Evolutionary conservation across 2,113 vertebrate genomes (phyloP).

Genomic region (Diadophis punctatus): DNA sequence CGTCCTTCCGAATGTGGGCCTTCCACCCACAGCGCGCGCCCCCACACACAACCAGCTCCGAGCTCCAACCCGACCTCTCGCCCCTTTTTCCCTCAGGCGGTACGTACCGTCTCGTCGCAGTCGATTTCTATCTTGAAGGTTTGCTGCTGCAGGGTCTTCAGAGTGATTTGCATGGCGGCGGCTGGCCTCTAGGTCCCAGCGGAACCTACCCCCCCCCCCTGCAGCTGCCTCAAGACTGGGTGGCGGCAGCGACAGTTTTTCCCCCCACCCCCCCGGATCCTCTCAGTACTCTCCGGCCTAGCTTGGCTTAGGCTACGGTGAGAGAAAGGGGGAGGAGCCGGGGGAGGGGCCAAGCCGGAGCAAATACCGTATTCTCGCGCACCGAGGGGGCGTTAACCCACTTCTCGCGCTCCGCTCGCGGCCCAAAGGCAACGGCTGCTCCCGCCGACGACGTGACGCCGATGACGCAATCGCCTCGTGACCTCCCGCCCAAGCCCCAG

Average conservation of each 20-base stretch:
- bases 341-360: neutral
- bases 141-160: constrained; percentile 93
- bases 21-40: no score
- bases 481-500: neutral
- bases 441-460: neutral
- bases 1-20: neutral
- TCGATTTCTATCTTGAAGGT: constrained; percentile 92
- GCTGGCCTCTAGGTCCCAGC: constrained; percentile 4
- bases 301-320: neutral
- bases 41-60: neutral
- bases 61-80: neutral
- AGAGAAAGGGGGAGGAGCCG: neutral
- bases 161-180: constrained; percentile 85
- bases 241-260: neutral
- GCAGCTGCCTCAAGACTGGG: neutral
- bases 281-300: constrained; percentile 7
- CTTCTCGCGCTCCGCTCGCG: neutral
- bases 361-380: neutral
- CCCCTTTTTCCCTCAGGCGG: neutral
- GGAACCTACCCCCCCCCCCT: neutral
- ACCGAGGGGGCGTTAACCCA: neutral
- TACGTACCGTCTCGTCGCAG: constrained; percentile 79
- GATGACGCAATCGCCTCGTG: neutral
- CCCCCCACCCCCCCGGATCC: neutral
- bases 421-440: neutral